Evolutionary conservation across 2,797 vertebrate species (phyloP).

Genomic region (Girardinus metallicus): DNA sequence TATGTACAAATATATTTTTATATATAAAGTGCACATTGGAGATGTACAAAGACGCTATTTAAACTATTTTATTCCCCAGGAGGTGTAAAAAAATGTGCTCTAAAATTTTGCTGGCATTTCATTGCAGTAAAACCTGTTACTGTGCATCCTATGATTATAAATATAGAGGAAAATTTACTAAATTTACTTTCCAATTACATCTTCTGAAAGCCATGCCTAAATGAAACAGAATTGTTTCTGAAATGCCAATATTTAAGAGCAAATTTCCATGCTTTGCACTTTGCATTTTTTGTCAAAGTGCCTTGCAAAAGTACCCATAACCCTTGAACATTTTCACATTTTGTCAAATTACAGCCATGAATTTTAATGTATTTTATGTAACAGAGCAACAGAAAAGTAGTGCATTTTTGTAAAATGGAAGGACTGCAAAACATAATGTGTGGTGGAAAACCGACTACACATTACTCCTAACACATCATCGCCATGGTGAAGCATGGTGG

Average conservation of each 20-base stretch:
- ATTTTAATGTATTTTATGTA: neutral
- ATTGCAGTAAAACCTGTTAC: conserved; percentile 20
- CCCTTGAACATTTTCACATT: neutral
- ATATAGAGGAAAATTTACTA: neutral
- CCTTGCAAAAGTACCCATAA: neutral
- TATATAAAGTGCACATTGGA: conserved; percentile 79
- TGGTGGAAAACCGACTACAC: neutral
- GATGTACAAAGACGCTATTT: conserved; percentile 65
- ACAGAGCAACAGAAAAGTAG: neutral
- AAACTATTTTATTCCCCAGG: conserved; percentile 58
- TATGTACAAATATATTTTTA: conserved; percentile 23
- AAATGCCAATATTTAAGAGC: conserved; percentile 32
- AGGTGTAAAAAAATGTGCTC: conserved; percentile 44
- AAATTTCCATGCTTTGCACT: conserved; percentile 68
- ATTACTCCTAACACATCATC: neutral
- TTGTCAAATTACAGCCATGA: neutral
- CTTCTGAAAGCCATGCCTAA: conserved; percentile 11
- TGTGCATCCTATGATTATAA: conserved; percentile 16
- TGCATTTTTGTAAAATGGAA: neutral
- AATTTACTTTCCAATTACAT: conserved; percentile 25
- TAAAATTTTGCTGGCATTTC: conserved; percentile 24
- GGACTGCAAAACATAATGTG: neutral
- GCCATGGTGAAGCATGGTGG: neutral
- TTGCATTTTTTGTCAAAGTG: conserved; percentile 36
- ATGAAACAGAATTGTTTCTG: conserved; percentile 37